Evolutionary conservation across 2,888 invertebrate species (phyloP).

Genomic region (Eupithecia insigniata): DNA sequence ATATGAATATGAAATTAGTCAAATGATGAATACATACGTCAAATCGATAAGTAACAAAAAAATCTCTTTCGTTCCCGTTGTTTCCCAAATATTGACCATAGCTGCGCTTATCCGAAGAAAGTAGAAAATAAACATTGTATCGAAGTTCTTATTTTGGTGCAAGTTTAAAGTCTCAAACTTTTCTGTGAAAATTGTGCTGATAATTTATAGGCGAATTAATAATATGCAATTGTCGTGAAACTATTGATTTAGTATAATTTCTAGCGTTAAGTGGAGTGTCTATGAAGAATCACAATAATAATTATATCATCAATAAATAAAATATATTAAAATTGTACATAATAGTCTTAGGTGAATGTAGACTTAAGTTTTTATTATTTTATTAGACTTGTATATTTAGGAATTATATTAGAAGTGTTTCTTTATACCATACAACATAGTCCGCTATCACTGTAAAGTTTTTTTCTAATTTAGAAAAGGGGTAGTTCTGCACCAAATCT

Average conservation of each 20-base stretch:
- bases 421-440: conserved; percentile 68
- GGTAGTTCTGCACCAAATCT: background rate
- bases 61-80: background rate
- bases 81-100: background rate
- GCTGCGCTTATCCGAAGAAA: background rate
- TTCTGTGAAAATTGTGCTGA: conserved; percentile 14
- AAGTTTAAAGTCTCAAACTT: background rate
- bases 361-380: conserved; percentile 66
- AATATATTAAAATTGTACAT: conserved; percentile 70
- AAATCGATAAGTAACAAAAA: background rate
- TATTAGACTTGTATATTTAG: conserved; percentile 74
- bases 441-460: conserved; percentile 34
- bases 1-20: background rate
- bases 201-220: conserved; percentile 24
- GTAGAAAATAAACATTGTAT: background rate
- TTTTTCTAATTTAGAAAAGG: background rate
- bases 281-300: conserved; percentile 58
- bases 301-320: conserved; percentile 55
- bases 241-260: conserved; percentile 30
- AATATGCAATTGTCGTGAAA: conserved; percentile 28
- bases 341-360: conserved; percentile 62
- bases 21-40: background rate
- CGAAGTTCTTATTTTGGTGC: background rate
- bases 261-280: conserved; percentile 32
- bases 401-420: conserved; percentile 75